Evolutionary conservation across 2,797 vertebrate genomes (phyloP).

Genomic region (Sylvia borin): DNA sequence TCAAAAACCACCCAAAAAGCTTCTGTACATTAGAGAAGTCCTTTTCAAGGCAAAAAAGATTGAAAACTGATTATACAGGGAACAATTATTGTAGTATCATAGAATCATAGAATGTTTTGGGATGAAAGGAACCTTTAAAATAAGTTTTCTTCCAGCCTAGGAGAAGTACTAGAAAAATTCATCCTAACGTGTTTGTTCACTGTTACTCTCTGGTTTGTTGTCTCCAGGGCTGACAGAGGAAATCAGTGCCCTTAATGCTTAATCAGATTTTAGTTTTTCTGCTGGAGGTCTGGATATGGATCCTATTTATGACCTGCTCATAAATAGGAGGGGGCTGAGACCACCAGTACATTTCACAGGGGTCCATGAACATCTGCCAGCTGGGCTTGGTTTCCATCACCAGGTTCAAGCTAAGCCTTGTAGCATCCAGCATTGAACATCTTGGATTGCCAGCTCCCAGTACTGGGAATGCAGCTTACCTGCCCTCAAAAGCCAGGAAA

Average conservation of each 20-base stretch:
- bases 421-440: not conserved
- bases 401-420: not conserved
- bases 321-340: not conserved
- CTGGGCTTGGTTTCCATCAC: not conserved
- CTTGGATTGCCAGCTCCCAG: not conserved
- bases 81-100: not conserved
- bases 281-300: not conserved
- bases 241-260: not conserved
- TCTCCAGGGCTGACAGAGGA: not conserved
- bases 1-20: not conserved
- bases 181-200: not conserved
- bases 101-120: too few relatives aligned
- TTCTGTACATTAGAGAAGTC: not conserved
- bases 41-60: not conserved
- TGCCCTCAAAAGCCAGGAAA: not conserved
- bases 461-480: not conserved
- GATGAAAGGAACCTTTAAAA: not conserved
- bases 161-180: not conserved
- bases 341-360: not conserved
- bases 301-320: not conserved
- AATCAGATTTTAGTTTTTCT: not conserved
- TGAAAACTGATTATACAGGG: not conserved
- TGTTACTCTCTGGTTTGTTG: not conserved
- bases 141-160: not conserved
- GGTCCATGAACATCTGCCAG: not conserved